These are phyloP conservation scores for Heliconius ethilla DNA, from an alignment of 2,888 invertebrate species.

Conservation along the genomic window DNA sequence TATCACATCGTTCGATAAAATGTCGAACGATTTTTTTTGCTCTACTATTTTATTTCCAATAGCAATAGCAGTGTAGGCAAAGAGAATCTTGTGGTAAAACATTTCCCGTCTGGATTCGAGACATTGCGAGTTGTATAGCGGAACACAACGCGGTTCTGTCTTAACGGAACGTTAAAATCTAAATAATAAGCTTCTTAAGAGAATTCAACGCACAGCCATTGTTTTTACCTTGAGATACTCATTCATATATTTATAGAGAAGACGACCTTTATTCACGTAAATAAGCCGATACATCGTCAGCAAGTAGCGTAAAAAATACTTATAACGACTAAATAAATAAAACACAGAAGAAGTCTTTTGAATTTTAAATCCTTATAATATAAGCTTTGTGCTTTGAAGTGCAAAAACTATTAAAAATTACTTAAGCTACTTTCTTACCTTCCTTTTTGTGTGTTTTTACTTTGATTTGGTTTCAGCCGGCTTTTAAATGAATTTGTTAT, in stretches of 20 bases:
- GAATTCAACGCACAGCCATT: neutral
- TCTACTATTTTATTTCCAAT: neutral
- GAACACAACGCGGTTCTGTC: neutral
- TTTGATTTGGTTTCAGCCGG: neutral
- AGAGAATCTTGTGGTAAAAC: neutral
- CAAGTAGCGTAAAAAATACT: neutral
- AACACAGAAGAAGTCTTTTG: neutral
- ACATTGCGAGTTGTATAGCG: too few relatives aligned
- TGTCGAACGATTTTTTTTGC: neutral
- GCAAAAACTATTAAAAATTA: slow-evolving; percentile 26
- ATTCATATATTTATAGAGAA: too few relatives aligned
- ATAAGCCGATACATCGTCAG: slow-evolving; percentile 1
- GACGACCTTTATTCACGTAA: neutral
- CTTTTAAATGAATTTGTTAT: neutral
- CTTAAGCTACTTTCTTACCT: slow-evolving; percentile 6
- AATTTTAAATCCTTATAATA: slow-evolving; percentile 18
- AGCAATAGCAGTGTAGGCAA: neutral
- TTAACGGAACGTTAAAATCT: neutral
- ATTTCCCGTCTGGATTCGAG: neutral
- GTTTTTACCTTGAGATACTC: neutral
- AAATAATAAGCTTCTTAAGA: neutral
- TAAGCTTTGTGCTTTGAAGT: slow-evolving; percentile 9
- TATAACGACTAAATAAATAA: neutral
- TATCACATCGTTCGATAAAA: slow-evolving; percentile 7
- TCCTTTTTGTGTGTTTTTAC: neutral